Evolutionary conservation across 2,113 vertebrate genomes (phyloP), one percentile per base, ranked within the genome.

Genomic region (Archocentrus centrarchus): DNA sequence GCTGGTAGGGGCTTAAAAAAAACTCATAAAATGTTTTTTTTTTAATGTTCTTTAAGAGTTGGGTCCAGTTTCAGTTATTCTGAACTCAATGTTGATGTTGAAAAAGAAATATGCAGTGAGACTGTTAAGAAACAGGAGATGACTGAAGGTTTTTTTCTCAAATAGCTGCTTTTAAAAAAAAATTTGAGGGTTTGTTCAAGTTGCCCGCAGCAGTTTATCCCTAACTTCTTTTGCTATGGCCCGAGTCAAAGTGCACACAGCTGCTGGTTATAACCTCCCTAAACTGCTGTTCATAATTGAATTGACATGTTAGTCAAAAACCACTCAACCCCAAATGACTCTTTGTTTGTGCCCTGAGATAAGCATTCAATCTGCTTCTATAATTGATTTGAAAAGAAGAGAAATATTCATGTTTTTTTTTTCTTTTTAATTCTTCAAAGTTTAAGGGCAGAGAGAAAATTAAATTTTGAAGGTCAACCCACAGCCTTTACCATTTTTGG

Each of bases 391-490:
- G 14, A 68, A 68, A 82, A 75, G 80, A 32, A 44, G 58, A 76
- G 63, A 60, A 90, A 86, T 79, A 77, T 84, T 79, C 76, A 75
- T 32, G 35, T 27, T 22, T 68, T 63, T 2, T 3, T 30, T 50
- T 50, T 3, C 60, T 59, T 55, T 82, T 37, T 4, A 30, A 79
- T 66, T 77, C 27, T 10, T 59, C 24, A n/a, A 53, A 17, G 17
- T 60, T 50, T 77, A 86, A 53, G 68, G 59, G 76, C 83, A 80
- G 63, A 78, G 80, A 85, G 77, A 55, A 77, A 81, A 89, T 90
- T 87, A 64, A 32, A 83, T 89, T 93, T 83, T 95, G 92, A 94
- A 96, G 95, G 94, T 95, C 93, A 94, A 87, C 20, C 32, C 41
- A 11, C 76, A 59, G 32, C 75, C 94, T 94, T 91, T 83, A 79